A percentile compares a stretch with the other conserved stretches of the same genome.
phyloP scores from a whole-genome alignment of 2,797 vertebrate species.

The Anguilla marmorata region DNA sequence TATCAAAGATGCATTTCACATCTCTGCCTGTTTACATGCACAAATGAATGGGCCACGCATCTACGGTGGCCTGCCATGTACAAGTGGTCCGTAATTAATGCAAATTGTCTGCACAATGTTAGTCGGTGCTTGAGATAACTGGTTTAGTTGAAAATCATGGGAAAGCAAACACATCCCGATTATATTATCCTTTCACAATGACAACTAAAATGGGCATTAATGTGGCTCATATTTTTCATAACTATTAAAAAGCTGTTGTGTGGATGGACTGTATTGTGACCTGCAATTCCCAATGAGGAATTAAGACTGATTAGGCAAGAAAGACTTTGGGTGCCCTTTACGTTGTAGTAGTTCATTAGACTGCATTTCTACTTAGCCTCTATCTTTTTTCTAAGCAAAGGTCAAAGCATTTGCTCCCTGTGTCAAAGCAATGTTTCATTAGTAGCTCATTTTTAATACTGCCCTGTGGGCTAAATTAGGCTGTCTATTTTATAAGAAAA shows the following conservation, averaged over 20 bases:
- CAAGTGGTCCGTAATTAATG: not conserved
- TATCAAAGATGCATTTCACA: not conserved
- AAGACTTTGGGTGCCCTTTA: not conserved
- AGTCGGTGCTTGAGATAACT: not conserved
- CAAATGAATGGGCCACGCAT: not conserved
- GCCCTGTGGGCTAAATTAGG: not conserved
- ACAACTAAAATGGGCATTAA: not conserved
- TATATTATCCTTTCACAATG: not conserved
- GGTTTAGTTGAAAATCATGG: not conserved
- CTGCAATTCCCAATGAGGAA: not conserved
- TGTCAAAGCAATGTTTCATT: slow-evolving; percentile 42
- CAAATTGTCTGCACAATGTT: not conserved
- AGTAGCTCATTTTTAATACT: slow-evolving; percentile 38
- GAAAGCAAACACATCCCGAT: not conserved
- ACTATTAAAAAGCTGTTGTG: not conserved
- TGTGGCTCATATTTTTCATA: not conserved
- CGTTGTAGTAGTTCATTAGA: slow-evolving; percentile 12
- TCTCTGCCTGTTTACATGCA: not conserved
- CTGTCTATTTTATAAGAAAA: not conserved
- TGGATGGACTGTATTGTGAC: not conserved
- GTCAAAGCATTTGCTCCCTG: slow-evolving; percentile 47
- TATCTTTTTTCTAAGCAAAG: slow-evolving; percentile 44
- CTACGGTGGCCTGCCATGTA: not conserved
- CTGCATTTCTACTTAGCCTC: slow-evolving; percentile 21
- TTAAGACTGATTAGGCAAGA: slow-evolving; percentile 12